Evolutionary conservation across 2,113 vertebrate species (phyloP).

Genomic region (Ailurus styani): DNA sequence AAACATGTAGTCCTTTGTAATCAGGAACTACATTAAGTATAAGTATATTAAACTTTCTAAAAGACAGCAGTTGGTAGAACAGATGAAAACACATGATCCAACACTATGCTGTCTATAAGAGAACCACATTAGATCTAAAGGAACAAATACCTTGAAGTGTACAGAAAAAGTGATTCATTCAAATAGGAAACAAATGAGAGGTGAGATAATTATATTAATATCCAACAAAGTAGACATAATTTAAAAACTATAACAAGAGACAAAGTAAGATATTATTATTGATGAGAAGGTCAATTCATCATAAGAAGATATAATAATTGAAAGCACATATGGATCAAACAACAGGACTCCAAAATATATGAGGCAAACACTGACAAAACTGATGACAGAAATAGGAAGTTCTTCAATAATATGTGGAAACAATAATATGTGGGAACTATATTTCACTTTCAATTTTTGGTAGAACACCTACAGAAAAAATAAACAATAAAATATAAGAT

Average conservation of each 20-base stretch:
- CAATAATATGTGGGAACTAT: not conserved
- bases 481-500: not conserved
- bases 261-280: not conserved
- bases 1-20: not conserved
- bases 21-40: not conserved
- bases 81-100: not conserved
- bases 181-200: not conserved
- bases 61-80: not conserved
- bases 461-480: not conserved
- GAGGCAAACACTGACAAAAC: not conserved
- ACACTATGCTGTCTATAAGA: not conserved
- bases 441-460: not conserved
- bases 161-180: not conserved
- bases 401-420: not conserved
- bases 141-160: not conserved
- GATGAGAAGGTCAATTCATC: not conserved
- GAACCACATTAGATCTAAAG: not conserved
- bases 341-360: not conserved
- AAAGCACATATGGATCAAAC: not conserved
- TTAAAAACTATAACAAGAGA: not conserved
- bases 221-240: not conserved
- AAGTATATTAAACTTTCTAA: not conserved
- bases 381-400: not conserved
- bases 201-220: not conserved
- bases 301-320: not conserved